Evolutionary conservation across 2,797 vertebrate species (phyloP).

Genomic region (Malacoraja senta): DNA sequence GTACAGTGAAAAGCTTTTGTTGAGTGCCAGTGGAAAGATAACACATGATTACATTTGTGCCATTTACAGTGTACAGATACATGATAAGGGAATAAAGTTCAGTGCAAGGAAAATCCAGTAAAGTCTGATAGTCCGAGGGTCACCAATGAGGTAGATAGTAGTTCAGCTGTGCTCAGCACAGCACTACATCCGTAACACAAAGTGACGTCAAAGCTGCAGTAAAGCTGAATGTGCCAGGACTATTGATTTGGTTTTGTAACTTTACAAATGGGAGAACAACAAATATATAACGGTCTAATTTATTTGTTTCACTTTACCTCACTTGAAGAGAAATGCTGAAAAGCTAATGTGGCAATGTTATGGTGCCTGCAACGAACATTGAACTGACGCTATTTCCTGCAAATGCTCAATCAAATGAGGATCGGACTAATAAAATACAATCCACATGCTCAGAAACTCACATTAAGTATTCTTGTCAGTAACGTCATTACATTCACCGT

Average conservation of each 20-base stretch:
- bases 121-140: too few species aligned
- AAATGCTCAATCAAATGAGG: not conserved
- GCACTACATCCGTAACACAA: too few species aligned
- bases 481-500: not conserved
- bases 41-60: too few species aligned
- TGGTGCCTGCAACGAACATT: not conserved
- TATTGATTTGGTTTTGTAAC: not conserved
- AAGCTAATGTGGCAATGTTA: not conserved
- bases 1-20: too few species aligned
- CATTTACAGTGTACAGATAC: too few species aligned
- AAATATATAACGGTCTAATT: not conserved
- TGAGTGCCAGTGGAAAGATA: too few species aligned
- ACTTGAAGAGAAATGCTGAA: not conserved
- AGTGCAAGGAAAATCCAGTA: too few species aligned
- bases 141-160: too few species aligned
- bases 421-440: not conserved
- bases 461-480: conserved; percentile 9
- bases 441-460: not conserved
- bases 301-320: not conserved
- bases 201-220: not conserved
- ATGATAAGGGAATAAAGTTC: too few species aligned
- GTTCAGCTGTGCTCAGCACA: too few species aligned
- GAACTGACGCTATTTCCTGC: conserved; percentile 10
- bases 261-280: not conserved
- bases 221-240: not conserved